Evolutionary conservation across 2,113 vertebrate species (phyloP), one percentile per base, ranked within the genome.

Genomic region (Engraulis encrasicolus): DNA sequence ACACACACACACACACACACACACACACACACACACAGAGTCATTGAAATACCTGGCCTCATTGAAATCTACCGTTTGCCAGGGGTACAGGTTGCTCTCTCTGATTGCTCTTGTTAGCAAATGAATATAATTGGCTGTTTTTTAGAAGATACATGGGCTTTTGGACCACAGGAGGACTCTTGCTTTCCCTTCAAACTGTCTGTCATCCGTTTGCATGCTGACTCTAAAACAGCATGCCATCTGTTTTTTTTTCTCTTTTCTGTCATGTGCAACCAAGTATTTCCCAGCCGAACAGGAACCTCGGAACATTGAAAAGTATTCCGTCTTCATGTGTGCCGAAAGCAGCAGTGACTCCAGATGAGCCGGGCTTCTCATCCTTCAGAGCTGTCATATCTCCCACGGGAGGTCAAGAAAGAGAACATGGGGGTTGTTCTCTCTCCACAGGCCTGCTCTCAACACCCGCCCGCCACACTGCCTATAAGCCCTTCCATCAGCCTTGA

Each of bases 401-500:
- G 34, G 66, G 58, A 36, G 48, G 48, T 34, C 27, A 27, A n/a
- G 61, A 9, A 37, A 52, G 27, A 77, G 23, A 31, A 86, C 31
- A 80, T n/a, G 14, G 27, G 2, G 45, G 19, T 78, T n/a, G n/a
- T n/a, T n/a, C n/a, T 37, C 80, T 66, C 78, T 38, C 52, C 40
- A 34, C 61, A 83, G 34, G 58, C 58, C 83, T 61, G 34, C 78
- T 54, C 45, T 82, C 37, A 34, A 38, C 27, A 78, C 45, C 84
- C 78, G 49, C 50, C 45, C n/a, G n/a, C n/a, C n/a, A n/a, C n/a
- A 36, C 66, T 18, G 18, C 48, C 52, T 66, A 31, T n/a, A n/a
- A n/a, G 36, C 50, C 38, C 38, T 54, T 79, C 50, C 27, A 66
- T 79, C 37, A 49, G 50, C 77, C 23, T n/a, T 61, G 38, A 66